Conservation (phyloP, 2,113 vertebrate genomes). For the Proterorhinus semilunaris region DNA sequence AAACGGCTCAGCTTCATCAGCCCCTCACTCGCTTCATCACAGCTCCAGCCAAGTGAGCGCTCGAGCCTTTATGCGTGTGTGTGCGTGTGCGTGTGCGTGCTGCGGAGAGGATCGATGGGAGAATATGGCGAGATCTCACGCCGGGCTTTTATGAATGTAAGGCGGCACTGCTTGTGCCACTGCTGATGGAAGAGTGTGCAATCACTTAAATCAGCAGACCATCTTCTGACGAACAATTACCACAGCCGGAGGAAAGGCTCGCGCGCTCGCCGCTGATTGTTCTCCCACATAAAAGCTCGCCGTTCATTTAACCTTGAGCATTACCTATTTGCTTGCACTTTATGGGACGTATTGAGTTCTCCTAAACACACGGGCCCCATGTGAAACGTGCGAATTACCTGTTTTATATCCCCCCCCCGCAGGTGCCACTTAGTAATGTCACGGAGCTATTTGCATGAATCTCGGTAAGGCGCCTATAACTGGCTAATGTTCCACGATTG, state of each 20-base stretch:
- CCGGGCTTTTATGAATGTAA: constrained; percentile 54
- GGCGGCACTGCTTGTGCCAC: constrained; percentile 40
- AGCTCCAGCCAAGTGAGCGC: constrained; percentile 58
- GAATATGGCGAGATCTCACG: constrained; percentile 63
- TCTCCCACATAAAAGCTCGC: constrained; percentile 41
- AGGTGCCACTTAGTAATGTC: constrained; percentile 46
- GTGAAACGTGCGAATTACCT: constrained; percentile 42
- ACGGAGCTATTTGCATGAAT: constrained; percentile 42
- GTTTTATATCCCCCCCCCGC: constrained; percentile 46
- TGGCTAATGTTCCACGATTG: constrained; percentile 45
- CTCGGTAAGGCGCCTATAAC: constrained; percentile 38
- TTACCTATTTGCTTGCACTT: constrained; percentile 46
- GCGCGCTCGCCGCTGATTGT: constrained; percentile 27
- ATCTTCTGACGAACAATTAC: constrained; percentile 54
- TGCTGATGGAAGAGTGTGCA: constrained; percentile 48
- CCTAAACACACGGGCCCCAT: constrained; percentile 35
- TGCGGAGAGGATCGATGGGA: constrained; percentile 59
- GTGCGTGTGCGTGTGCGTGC: constrained; percentile 52
- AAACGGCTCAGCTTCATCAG: constrained; percentile 71
- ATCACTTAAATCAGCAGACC: constrained; percentile 50
- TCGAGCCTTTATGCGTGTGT: constrained; percentile 32
- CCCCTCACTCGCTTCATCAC: constrained; percentile 57
- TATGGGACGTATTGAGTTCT: constrained; percentile 51
- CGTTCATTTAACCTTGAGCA: constrained; percentile 59
- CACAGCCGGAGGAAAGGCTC: constrained; percentile 35